Evolutionary conservation across 2,888 invertebrate genomes (phyloP).

Genomic region (Hypomecis atomaria): DNA sequence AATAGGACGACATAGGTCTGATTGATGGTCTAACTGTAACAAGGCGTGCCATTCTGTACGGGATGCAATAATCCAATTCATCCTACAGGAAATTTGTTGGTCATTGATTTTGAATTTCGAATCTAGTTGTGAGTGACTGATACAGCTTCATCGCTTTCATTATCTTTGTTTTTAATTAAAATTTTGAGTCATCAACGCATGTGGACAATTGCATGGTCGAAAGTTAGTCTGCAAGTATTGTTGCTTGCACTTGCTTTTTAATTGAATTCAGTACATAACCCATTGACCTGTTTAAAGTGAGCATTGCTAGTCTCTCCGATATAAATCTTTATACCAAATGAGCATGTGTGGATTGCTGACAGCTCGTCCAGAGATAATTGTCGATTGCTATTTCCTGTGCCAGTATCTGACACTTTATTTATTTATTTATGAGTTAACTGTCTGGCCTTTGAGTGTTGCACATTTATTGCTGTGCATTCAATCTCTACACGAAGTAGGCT

Average conservation of each 20-base stretch:
- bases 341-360: slow-evolving; percentile 53
- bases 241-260: slow-evolving; percentile 43
- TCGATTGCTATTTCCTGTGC: slow-evolving; percentile 78
- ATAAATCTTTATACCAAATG: slow-evolving; percentile 62
- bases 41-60: slow-evolving; percentile 55
- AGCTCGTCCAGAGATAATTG: slow-evolving; percentile 67
- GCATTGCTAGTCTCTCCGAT: slow-evolving; percentile 51
- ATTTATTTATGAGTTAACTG: slow-evolving; percentile 59
- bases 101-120: slow-evolving; percentile 51
- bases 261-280: slow-evolving; percentile 50
- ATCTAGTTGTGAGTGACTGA: slow-evolving; percentile 25
- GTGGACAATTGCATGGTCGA: slow-evolving; percentile 6
- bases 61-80: slow-evolving; percentile 48
- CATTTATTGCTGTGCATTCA: slow-evolving; percentile 9
- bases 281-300: slow-evolving; percentile 51
- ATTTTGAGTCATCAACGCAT: slow-evolving; percentile 2
- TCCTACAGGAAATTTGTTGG: slow-evolving; percentile 54
- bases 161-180: neutral
- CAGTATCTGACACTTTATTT: slow-evolving; percentile 67
- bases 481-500: neutral
- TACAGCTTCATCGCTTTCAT: neutral
- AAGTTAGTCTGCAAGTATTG: slow-evolving; percentile 31
- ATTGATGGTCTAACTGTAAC: slow-evolving; percentile 77
- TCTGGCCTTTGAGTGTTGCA: slow-evolving; percentile 35
- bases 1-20: slow-evolving; percentile 62